phyloP scores from a whole-genome alignment of 1,140 invertebrate species.

The Telenomus remus region DNA sequence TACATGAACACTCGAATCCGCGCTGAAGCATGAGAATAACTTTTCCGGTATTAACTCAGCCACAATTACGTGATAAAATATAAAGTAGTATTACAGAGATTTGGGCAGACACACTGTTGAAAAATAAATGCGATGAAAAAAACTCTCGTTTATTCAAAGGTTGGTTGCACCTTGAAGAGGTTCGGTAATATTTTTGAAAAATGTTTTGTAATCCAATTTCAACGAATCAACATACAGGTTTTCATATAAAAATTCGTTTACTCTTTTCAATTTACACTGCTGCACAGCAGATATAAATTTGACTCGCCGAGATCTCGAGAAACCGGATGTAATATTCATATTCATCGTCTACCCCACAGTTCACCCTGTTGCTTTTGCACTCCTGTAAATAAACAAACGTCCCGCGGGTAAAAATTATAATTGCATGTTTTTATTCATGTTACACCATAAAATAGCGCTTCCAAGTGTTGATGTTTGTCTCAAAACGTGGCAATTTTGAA shows the following conservation, averaged over 20 bases:
- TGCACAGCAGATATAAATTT: conserved; percentile 31
- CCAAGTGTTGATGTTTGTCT: too few relatives aligned
- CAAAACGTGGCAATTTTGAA: too few relatives aligned
- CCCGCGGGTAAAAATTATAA: background rate
- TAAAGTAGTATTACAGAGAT: conserved; percentile 3
- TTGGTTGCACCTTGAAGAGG: conserved; percentile 3
- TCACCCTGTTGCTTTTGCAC: conserved; percentile 30
- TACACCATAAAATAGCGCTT: too few relatives aligned
- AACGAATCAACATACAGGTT: too few relatives aligned
- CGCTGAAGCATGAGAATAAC: conserved; percentile 13
- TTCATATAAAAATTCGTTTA: too few relatives aligned
- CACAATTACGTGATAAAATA: conserved; percentile 14
- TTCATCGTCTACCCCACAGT: conserved; percentile 13
- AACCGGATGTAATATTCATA: conserved; percentile 38
- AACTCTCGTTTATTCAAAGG: background rate
- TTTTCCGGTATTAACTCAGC: conserved; percentile 23
- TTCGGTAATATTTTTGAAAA: too few relatives aligned
- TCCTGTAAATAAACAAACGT: conserved; percentile 18
- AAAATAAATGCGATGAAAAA: too few relatives aligned
- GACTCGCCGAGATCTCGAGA: conserved; percentile 32
- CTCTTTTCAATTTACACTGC: background rate
- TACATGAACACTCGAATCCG: conserved; percentile 12
- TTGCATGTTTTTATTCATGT: too few relatives aligned
- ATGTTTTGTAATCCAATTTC: too few relatives aligned
- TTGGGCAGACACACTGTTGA: too few relatives aligned